Conservation (phyloP, 2,113 vertebrate species). For the Salvelinus alpinus region DNA sequence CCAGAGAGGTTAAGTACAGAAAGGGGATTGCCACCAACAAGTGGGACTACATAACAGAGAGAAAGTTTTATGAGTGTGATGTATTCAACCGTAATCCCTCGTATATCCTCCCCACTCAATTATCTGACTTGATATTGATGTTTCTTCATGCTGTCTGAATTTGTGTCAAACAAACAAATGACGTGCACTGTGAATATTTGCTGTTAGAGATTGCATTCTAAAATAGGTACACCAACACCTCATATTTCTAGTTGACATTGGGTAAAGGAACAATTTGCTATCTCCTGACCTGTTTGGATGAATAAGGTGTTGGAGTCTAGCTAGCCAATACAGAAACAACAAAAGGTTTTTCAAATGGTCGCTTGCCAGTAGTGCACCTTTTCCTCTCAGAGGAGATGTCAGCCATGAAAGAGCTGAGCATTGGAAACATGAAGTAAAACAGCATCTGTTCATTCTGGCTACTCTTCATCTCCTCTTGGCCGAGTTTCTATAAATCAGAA, state of each 20-base stretch:
- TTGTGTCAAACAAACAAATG: not conserved
- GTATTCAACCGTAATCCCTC: not conserved
- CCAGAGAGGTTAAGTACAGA: not conserved
- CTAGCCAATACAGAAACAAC: not conserved
- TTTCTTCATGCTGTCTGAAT: not conserved
- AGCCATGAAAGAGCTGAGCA: slow-evolving; percentile 12
- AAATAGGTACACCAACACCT: no score
- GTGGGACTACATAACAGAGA: not conserved
- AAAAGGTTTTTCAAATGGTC: not conserved
- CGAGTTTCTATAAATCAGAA: slow-evolving; percentile 54
- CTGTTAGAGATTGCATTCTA: no score
- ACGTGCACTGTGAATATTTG: no score
- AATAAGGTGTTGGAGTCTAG: no score
- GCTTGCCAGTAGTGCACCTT: not conserved
- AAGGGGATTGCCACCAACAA: not conserved
- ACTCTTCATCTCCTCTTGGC: slow-evolving; percentile 54
- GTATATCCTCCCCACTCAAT: not conserved
- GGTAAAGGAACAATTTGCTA: no score
- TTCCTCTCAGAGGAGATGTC: slow-evolving; percentile 22
- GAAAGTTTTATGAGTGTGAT: not conserved
- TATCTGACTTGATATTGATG: not conserved
- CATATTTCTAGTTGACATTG: no score
- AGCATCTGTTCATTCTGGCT: slow-evolving; percentile 49
- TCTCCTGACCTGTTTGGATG: no score
- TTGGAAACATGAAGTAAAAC: slow-evolving; percentile 43